These are phyloP conservation scores for Glaucidium brasilianum DNA, from an alignment of 2,113 vertebrate species.

Conservation along the genomic window DNA sequence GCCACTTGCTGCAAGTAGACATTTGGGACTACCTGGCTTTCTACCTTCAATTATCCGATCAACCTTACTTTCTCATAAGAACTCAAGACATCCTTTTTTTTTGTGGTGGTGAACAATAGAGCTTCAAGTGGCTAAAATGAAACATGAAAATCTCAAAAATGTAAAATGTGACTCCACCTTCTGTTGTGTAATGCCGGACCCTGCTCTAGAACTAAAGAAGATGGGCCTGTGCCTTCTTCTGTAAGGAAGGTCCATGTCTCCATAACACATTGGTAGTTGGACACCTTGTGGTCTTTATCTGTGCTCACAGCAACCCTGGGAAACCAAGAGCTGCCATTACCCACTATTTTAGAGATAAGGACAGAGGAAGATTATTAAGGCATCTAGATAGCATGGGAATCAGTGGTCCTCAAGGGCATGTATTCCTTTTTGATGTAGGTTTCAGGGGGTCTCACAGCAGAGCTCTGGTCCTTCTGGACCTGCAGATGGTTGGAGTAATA, in stretches of 20 bases:
- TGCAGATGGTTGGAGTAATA: not conserved
- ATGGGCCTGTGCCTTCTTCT: not conserved
- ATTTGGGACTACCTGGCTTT: not conserved
- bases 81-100: not conserved
- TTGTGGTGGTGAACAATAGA: not conserved
- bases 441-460: not conserved
- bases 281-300: not conserved
- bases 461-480: not conserved
- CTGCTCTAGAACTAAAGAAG: not conserved
- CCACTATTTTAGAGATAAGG: not conserved
- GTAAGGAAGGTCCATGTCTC: too few species aligned
- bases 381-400: not conserved
- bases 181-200: not conserved
- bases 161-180: not conserved
- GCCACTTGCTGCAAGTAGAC: not conserved
- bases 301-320: not conserved
- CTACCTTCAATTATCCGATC: not conserved
- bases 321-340: not conserved
- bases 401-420: not conserved
- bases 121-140: not conserved
- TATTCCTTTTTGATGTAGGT: not conserved
- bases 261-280: not conserved
- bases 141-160: not conserved
- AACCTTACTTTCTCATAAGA: not conserved
- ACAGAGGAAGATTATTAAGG: not conserved